Conservation (phyloP, 2,888 invertebrate genomes). For the Ophioninae sp. region DNA sequence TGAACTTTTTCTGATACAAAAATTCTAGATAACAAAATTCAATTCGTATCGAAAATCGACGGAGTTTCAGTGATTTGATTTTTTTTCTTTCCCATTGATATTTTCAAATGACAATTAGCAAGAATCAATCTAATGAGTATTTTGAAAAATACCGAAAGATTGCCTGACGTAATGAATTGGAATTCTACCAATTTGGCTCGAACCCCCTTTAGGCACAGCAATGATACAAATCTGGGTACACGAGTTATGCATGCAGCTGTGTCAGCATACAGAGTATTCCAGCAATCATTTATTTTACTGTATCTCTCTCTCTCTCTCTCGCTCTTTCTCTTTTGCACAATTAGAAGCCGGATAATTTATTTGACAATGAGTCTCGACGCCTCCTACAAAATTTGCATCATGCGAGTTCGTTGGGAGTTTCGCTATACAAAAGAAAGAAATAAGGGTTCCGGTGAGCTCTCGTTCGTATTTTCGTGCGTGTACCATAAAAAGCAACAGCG, state of each 20-base stretch:
- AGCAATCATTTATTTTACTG: background rate
- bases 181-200: background rate
- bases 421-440: conserved; percentile 43
- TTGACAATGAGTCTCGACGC: conserved; percentile 70
- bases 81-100: background rate
- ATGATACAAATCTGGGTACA: conserved; percentile 38
- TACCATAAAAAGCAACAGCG: conserved; percentile 1
- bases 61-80: background rate
- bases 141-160: background rate
- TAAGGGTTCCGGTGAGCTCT: conserved; percentile 36
- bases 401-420: conserved; percentile 57
- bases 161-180: background rate
- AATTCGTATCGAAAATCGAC: background rate
- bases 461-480: background rate
- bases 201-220: background rate
- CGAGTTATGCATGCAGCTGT: conserved; percentile 36
- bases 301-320: background rate
- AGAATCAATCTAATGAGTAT: background rate
- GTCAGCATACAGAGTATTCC: conserved; percentile 57
- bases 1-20: background rate
- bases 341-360: conserved; percentile 76
- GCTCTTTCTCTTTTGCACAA: conserved; percentile 72
- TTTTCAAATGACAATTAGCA: background rate
- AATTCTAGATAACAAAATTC: background rate
- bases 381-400: conserved; percentile 70